Conservation (phyloP, 2,888 invertebrate species). For the Nephrotoma appendiculata region DNA sequence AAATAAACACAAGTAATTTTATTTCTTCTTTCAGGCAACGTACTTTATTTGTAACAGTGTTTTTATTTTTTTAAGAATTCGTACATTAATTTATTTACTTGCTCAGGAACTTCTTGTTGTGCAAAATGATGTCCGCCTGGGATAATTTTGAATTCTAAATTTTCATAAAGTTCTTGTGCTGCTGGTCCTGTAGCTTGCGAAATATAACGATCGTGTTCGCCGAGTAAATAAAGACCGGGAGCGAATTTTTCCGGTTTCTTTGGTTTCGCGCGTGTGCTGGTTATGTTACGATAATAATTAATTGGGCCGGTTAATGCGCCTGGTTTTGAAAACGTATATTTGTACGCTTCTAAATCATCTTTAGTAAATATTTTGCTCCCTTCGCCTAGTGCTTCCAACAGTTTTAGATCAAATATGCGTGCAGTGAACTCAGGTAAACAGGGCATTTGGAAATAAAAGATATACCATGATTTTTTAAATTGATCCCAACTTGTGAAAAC, state of each 20-base stretch:
- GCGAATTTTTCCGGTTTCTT: constrained; percentile 19
- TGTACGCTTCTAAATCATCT: constrained; percentile 41
- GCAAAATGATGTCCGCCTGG: constrained; percentile 37
- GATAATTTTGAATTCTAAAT: constrained; percentile 33
- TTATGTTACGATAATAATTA: constrained; percentile 41
- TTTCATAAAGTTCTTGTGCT: constrained; percentile 24
- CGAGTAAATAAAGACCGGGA: constrained; percentile 33
- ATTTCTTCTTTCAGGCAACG: not conserved
- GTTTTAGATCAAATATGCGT: constrained; percentile 30
- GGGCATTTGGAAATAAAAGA: constrained; percentile 41
- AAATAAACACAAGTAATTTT: not conserved
- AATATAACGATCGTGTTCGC: constrained; percentile 34
- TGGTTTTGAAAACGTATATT: constrained; percentile 41
- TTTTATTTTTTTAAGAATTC: constrained; percentile 26
- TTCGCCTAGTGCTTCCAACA: constrained; percentile 28
- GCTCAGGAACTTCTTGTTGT: constrained; percentile 39
- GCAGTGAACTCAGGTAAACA: constrained; percentile 39
- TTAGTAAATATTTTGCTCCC: constrained; percentile 22
- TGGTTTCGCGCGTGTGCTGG: constrained; percentile 10
- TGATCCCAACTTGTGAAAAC: constrained; percentile 31
- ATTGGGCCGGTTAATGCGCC: constrained; percentile 39
- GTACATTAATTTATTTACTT: constrained; percentile 37
- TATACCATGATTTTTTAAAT: constrained; percentile 38
- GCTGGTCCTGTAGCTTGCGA: constrained; percentile 17
- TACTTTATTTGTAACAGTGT: not conserved